phyloP scores from a whole-genome alignment of 2,797 vertebrate species.

The Borostomias antarcticus region DNA sequence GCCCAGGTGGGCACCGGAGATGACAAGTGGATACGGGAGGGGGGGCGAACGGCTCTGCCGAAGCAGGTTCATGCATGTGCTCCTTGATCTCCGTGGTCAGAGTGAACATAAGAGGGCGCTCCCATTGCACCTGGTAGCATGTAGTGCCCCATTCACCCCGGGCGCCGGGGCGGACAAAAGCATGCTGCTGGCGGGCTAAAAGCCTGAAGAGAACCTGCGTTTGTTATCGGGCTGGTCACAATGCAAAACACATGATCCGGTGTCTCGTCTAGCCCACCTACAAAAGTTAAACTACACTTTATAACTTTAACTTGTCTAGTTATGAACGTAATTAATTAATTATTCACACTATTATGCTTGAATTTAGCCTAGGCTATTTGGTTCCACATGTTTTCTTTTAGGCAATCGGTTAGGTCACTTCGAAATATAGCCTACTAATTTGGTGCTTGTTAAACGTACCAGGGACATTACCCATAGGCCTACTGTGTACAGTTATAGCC shows the following conservation, averaged over 20 bases:
- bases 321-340: too few relatives aligned
- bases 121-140: conserved; percentile 82
- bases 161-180: conserved; percentile 67
- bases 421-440: not conserved
- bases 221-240: conserved; percentile 1
- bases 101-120: conserved; percentile 89
- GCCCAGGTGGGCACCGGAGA: conserved; percentile 44
- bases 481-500: too few relatives aligned
- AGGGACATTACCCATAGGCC: too few relatives aligned
- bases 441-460: too few relatives aligned
- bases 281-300: too few relatives aligned
- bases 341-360: too few relatives aligned
- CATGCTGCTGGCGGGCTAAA: conserved; percentile 23
- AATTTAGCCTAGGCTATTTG: not conserved
- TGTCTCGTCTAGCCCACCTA: too few relatives aligned
- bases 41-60: conserved; percentile 58
- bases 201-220: not conserved
- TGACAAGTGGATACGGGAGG: conserved; percentile 47
- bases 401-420: too few relatives aligned
- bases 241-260: not conserved
- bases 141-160: conserved; percentile 69
- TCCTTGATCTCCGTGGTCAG: conserved; percentile 78
- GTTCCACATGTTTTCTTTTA: too few relatives aligned
- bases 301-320: too few relatives aligned
- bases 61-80: conserved; percentile 66